Conservation (phyloP, 2,797 vertebrate genomes). For the Rhabdomys pumilio region DNA sequence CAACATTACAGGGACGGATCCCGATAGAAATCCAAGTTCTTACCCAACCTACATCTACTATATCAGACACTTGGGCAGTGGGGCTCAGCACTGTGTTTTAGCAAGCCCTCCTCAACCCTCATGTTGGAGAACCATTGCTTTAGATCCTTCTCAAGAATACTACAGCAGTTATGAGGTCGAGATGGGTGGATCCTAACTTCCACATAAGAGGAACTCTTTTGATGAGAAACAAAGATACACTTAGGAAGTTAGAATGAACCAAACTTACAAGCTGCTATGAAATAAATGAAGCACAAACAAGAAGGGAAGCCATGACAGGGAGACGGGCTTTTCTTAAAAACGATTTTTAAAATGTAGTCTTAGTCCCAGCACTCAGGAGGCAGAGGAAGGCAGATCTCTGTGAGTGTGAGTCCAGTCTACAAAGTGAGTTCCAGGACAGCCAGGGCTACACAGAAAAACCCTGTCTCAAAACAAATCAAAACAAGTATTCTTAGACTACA, state of each 20-base stretch:
- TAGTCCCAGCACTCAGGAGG: background rate
- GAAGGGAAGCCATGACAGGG: background rate
- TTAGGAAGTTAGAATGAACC: background rate
- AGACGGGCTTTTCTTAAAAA: background rate
- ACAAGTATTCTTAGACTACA: background rate
- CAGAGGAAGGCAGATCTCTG: background rate
- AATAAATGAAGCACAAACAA: conserved; percentile 20
- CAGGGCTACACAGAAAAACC: background rate
- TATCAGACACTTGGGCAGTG: background rate
- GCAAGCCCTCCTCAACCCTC: background rate
- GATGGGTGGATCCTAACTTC: background rate
- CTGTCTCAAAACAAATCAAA: background rate
- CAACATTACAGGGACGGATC: background rate
- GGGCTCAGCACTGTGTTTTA: background rate
- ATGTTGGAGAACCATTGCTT: background rate
- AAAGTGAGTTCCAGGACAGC: background rate
- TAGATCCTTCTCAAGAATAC: background rate
- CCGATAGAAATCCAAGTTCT: conserved; percentile 46
- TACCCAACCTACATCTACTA: background rate
- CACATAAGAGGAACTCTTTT: background rate
- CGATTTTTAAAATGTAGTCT: background rate
- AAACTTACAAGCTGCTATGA: background rate
- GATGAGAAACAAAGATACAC: conserved; percentile 20
- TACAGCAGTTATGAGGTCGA: background rate
- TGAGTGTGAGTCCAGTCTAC: background rate